These are phyloP conservation scores for Lepidurus arcticus DNA, from an alignment of 1,140 invertebrate species.

Conservation along the genomic window DNA sequence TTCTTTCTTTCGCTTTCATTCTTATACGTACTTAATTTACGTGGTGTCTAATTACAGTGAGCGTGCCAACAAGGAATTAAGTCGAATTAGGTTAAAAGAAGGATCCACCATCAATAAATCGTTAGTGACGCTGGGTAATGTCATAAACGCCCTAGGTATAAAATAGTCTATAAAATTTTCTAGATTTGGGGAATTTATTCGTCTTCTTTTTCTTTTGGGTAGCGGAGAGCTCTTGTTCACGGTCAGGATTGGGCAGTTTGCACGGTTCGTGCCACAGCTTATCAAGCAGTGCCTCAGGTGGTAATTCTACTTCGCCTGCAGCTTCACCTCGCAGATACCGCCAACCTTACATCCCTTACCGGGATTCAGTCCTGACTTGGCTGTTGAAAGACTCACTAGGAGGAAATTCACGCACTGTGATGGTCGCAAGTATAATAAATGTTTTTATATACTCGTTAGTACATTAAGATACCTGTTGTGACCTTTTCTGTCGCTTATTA, in stretches of 20 bases:
- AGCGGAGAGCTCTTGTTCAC: conserved; percentile 26
- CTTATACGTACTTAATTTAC: conserved; percentile 25
- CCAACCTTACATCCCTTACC: conserved; percentile 70
- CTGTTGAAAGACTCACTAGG: conserved; percentile 83
- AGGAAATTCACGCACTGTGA: conserved; percentile 89
- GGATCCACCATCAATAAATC: conserved; percentile 91
- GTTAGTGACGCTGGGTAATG: conserved; percentile 76
- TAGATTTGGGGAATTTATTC: neutral
- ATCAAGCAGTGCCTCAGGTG: conserved; percentile 15
- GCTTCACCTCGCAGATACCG: conserved; percentile 34
- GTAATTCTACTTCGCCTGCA: conserved; percentile 22
- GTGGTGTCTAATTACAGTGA: conserved; percentile 55
- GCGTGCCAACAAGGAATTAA: conserved; percentile 57
- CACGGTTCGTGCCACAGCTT: conserved; percentile 15
- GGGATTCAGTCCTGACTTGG: conserved; percentile 87
- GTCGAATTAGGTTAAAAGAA: conserved; percentile 62
- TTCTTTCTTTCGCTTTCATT: conserved; percentile 16
- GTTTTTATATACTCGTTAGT: neutral
- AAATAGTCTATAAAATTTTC: conserved; percentile 34
- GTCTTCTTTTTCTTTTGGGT: conserved; percentile 11
- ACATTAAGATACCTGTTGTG: neutral
- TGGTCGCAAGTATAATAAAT: conserved; percentile 62
- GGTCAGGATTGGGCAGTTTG: conserved; percentile 26
- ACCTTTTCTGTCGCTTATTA: conserved; percentile 44
- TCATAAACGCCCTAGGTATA: conserved; percentile 66